phyloP scores from a whole-genome alignment of 23 tunicate genomes.

The Oikopleura vanhoeffeni region DNA sequence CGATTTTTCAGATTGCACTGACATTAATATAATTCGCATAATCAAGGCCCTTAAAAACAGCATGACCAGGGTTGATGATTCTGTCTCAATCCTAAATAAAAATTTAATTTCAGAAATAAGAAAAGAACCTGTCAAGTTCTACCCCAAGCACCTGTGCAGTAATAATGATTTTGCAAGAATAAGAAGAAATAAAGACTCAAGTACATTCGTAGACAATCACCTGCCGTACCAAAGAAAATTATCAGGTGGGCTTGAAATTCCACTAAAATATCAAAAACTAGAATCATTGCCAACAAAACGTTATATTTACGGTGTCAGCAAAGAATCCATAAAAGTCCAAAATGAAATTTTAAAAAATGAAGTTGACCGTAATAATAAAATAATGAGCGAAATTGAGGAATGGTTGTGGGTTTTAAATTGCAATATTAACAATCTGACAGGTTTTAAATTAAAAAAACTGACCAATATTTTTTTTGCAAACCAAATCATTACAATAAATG shows the following conservation, averaged over 20 bases:
- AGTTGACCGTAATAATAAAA: background rate
- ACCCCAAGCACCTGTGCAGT: too few relatives aligned
- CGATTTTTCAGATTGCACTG: background rate
- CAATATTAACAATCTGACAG: background rate
- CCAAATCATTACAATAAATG: background rate
- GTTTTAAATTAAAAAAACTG: background rate
- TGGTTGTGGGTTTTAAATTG: background rate
- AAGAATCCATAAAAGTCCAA: background rate
- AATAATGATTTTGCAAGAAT: too few relatives aligned
- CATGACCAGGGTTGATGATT: background rate
- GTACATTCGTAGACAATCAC: too few relatives aligned
- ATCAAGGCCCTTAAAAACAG: background rate
- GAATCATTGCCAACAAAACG: background rate
- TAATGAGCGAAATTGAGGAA: background rate
- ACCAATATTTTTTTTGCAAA: background rate
- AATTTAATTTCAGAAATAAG: too few relatives aligned
- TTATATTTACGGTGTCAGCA: background rate
- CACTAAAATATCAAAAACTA: background rate
- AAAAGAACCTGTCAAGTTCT: too few relatives aligned
- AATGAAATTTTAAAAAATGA: background rate
- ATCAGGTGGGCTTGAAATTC: too few relatives aligned
- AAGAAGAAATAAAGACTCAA: too few relatives aligned
- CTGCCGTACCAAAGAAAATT: too few relatives aligned
- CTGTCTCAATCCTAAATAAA: background rate
- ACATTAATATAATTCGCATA: background rate